Base-by-base conservation (phyloP, 2,888 invertebrate genomes). In the Agrotis puta region DNA sequence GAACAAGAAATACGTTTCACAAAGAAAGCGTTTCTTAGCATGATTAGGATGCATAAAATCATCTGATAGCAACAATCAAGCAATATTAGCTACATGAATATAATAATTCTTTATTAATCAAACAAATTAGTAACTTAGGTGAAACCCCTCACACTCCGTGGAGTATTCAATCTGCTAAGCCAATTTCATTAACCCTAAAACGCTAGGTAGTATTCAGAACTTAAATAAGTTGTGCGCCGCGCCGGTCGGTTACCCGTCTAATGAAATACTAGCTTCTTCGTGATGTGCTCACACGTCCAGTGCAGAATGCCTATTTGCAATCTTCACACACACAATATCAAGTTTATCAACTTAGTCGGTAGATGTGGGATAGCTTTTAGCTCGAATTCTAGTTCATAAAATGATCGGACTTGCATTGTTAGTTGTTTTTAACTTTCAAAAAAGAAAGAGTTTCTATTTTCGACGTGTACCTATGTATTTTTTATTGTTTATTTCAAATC, bases 261-360 rank as follows among this genome's bases (percentile, higher is more conserved):
- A 84, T 84, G 71, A 84, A 84, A 79, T 72, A 62, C 70, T 74
- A 64, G 78, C 66, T 78, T 59, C 68, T 77, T 72, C 81, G 67
- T 73, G 69, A 58, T 64, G 61, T 57, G 61, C 79, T 68, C 48
- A 61, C 70, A 79, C 76, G 71, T 75, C 68, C 82, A 53, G 50
- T 72, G 43, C 48, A 66, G 76, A 79, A 65, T 73, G 54, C 62
- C 63, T 74, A 58, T 68, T 75, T 50, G 62, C 65, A 63, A 76
- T 81, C 53, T 77, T 50, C 53, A 58, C 69, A 57, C 61, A 74
- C 43, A 72, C 63, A 64, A 47, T 69, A 69, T 66, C 51, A 70
- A 69, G 64, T 66, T 78, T 69, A 69, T 78, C 48, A 64, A 51
- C 18, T 75, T 58, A 67, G 43, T 45, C 33, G 59, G 62, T 51